Percentiles rank a stretch among this genome's conserved stretches.
Conservation (phyloP, 1,140 invertebrate genomes). For the Drosophila subpulchrella region DNA sequence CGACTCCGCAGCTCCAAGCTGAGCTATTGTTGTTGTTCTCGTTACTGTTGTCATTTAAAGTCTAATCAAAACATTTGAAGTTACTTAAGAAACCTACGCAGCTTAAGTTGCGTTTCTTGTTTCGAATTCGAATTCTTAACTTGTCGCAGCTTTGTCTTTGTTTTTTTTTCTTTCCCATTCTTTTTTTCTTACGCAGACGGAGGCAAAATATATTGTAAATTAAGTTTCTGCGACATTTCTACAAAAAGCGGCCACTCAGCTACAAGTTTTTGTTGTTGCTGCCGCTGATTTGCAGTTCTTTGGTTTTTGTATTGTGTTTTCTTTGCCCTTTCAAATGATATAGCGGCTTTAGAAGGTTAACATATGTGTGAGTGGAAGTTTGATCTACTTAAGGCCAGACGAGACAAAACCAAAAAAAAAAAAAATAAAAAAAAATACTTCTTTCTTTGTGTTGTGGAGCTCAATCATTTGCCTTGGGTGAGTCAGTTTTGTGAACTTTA, state of each 20-base stretch:
- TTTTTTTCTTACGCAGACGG: slow-evolving; percentile 24
- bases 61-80: slow-evolving; percentile 82
- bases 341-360: slow-evolving; percentile 27
- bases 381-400: slow-evolving; percentile 34
- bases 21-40: slow-evolving; percentile 45
- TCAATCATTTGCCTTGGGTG: slow-evolving; percentile 17
- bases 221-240: slow-evolving; percentile 51
- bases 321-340: slow-evolving; percentile 33
- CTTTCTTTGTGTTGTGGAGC: slow-evolving; percentile 10
- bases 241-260: slow-evolving; percentile 17
- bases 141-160: slow-evolving; percentile 60
- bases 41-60: slow-evolving; percentile 68
- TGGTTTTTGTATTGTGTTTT: slow-evolving; percentile 17
- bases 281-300: slow-evolving; percentile 30
- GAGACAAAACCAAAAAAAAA: slow-evolving; percentile 8
- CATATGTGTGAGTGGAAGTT: slow-evolving; percentile 9
- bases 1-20: slow-evolving; percentile 29
- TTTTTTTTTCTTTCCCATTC: background rate
- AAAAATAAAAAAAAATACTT: slow-evolving; percentile 7
- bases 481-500: slow-evolving; percentile 47
- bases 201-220: slow-evolving; percentile 49
- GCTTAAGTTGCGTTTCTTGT: slow-evolving; percentile 82
- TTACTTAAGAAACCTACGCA: slow-evolving; percentile 82
- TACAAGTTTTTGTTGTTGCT: slow-evolving; percentile 34
- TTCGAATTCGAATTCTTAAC: slow-evolving; percentile 79